These are phyloP conservation scores for Rhinolophus sinicus DNA, from an alignment of 2,113 vertebrate genomes.

Conservation along the genomic window DNA sequence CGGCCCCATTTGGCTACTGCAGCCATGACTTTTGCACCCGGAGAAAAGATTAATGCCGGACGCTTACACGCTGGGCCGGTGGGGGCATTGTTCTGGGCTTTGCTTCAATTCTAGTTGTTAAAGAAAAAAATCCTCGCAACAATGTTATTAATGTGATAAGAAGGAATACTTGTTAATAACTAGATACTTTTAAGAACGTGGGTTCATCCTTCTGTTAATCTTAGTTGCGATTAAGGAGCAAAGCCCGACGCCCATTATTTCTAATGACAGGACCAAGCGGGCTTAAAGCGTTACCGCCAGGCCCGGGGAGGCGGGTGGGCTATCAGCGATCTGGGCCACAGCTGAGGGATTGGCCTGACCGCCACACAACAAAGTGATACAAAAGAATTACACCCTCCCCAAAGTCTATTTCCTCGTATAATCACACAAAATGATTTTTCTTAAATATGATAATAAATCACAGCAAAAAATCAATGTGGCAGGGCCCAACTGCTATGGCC, in stretches of 20 bases:
- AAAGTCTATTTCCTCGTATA: constrained; percentile 98
- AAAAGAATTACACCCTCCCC: constrained; percentile 95
- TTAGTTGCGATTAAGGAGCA: constrained; percentile 97
- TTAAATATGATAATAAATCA: constrained; percentile 99
- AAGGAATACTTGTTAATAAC: constrained; percentile 89
- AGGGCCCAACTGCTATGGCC: constrained; percentile 95
- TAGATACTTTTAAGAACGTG: constrained; percentile 93
- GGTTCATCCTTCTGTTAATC: constrained; percentile 97
- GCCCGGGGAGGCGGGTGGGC: constrained; percentile 84
- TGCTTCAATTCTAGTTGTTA: constrained; percentile 70
- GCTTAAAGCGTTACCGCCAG: constrained; percentile 88
- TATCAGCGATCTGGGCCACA: constrained; percentile 91
- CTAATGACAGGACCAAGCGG: constrained; percentile 93
- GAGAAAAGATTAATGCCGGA: constrained; percentile 56
- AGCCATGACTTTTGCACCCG: constrained; percentile 54
- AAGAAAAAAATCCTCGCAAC: constrained; percentile 66
- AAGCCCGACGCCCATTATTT: constrained; percentile 95
- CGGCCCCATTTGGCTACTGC: not conserved
- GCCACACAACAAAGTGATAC: constrained; percentile 91
- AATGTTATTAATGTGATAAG: constrained; percentile 94
- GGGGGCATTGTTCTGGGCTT: constrained; percentile 53
- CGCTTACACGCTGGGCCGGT: not conserved
- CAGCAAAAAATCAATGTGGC: constrained; percentile 96
- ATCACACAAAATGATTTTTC: constrained; percentile 99
- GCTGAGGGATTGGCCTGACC: constrained; percentile 91